Percentiles rank a stretch among this genome's conserved stretches.
Conservation (phyloP, 2,888 invertebrate genomes). For the Xestia xanthographa region DNA sequence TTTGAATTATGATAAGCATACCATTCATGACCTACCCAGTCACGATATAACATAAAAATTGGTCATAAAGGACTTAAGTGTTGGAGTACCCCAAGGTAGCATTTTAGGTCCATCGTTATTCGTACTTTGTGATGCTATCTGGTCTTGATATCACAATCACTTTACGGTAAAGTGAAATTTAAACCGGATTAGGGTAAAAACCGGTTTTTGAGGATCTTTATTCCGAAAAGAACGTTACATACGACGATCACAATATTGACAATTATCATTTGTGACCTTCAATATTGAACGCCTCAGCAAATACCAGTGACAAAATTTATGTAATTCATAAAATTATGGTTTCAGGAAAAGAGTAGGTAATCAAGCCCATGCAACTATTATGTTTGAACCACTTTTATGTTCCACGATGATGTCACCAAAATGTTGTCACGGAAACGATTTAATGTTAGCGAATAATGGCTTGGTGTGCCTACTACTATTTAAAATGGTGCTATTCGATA, state of each 20-base stretch:
- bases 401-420: slow-evolving; percentile 8
- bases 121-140: background rate
- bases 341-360: slow-evolving; percentile 9
- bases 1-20: slow-evolving; percentile 10
- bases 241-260: background rate
- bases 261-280: slow-evolving; percentile 11
- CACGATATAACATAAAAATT: slow-evolving; percentile 10
- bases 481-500: background rate
- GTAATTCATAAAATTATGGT: slow-evolving; percentile 17
- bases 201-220: background rate
- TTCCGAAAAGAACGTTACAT: background rate
- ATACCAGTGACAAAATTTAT: background rate
- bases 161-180: background rate
- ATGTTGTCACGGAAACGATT: slow-evolving; percentile 25
- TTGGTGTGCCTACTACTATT: background rate
- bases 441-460: slow-evolving; percentile 11
- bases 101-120: slow-evolving; percentile 4
- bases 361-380: slow-evolving; percentile 5
- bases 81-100: slow-evolving; percentile 31
- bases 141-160: background rate
- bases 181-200: background rate
- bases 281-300: background rate
- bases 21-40: slow-evolving; percentile 12
- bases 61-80: background rate
- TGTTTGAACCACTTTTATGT: slow-evolving; percentile 3